Base-by-base conservation (phyloP, 2,113 vertebrate genomes). In the Cyphomyrus discorhynchus region DNA sequence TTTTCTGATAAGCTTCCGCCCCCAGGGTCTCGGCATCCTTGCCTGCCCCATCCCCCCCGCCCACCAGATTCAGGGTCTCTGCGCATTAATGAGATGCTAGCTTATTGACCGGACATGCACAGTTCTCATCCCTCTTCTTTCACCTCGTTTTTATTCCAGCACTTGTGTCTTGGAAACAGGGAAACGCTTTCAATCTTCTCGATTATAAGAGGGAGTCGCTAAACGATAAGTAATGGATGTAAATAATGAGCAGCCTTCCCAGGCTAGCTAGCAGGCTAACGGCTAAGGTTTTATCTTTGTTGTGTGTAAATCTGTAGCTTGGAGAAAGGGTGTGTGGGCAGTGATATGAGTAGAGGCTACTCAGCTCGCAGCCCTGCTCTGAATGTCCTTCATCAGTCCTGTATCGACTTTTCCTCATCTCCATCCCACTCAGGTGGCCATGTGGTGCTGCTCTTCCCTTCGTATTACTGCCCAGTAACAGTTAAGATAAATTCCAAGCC, bases 61-160 rank as follows among this genome's bases (percentile, higher is more conserved):
- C 17, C 85, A 0, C 53, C n/a, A 9, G 80, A 92, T 91, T 91
- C 89, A 88, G 93, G 93, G 47, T 31, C 92, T 93, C 91, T 42
- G 24, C 31, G 5, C 50, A 77, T 91, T 94, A 94, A 95, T 95
- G 94, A 94, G 92, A 90, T 91, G 86, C 90, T 77, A 91, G 92
- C 92, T 93, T 93, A 93, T 94, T 93, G 92, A 94, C 94, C 93
- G 89, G 93, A 92, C 91, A 90, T 88, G 91, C 90, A 92, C 92
- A 95, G 10, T 13, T 46, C 82, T 45, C 42, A n/a, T 47, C 82
- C 45, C 42, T n/a, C 39, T n/a, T n/a, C 45, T n/a, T 10, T 47
- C 19, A 24, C 19, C 21, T 84, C 2, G 1, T 47, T 47, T 83
- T 47, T 84, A 8, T 47, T 47, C 45, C 82, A 47, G 45, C 39